Conservation (phyloP, 2,797 vertebrate genomes). For the Girardinus metallicus region DNA sequence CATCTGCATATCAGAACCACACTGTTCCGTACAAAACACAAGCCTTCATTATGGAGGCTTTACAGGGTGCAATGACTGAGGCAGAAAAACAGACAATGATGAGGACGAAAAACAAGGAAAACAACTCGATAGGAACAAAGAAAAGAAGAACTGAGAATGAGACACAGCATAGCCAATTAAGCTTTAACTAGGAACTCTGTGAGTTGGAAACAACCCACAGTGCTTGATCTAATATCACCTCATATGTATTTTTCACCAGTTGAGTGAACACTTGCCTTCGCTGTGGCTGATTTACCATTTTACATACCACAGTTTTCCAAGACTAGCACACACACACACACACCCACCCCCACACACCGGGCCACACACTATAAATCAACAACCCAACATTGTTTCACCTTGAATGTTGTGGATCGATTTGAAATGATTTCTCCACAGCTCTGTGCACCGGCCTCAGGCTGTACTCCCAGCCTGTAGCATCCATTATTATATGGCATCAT, state of each 20-base stretch:
- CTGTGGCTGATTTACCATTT: conserved; percentile 33
- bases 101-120: conserved; percentile 3
- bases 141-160: conserved; percentile 25
- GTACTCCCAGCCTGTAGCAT: conserved; percentile 30
- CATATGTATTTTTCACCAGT: conserved; percentile 51
- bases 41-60: neutral
- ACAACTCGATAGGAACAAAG: conserved; percentile 9
- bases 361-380: conserved; percentile 52
- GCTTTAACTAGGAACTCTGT: conserved; percentile 48
- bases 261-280: conserved; percentile 35
- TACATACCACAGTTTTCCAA: conserved; percentile 40
- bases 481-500: conserved; percentile 29
- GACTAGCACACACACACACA: conserved; percentile 1
- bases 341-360: neutral
- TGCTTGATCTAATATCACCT: conserved; percentile 43
- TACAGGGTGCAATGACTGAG: neutral
- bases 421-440: conserved; percentile 41
- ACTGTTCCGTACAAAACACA: conserved; percentile 31
- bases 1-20: conserved; percentile 29
- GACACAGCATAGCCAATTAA: conserved; percentile 18
- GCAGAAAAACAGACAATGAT: conserved; percentile 28
- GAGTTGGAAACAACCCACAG: conserved; percentile 47
- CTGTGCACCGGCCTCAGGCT: conserved; percentile 26
- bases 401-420: conserved; percentile 57
- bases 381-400: conserved; percentile 66